Base-by-base conservation (phyloP, 2,888 invertebrate genomes). In the Latheticus oryzae region DNA sequence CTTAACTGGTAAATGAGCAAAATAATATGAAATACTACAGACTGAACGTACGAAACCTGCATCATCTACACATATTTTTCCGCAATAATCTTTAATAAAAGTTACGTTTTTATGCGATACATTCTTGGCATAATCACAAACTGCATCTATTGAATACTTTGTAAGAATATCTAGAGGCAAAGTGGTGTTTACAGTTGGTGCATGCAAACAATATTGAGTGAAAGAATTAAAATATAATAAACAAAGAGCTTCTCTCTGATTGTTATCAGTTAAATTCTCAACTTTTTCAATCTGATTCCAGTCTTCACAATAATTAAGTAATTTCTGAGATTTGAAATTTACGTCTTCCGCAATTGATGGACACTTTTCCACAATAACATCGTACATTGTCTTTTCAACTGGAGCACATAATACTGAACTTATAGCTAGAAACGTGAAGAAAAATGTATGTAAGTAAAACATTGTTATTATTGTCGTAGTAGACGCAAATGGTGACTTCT, bases 161-260 rank as follows among this genome's bases (percentile, higher is more conserved):
- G 1, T 2, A 23, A 28, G 5, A 12, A 58, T 15, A 5, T 35
- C 21, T n/a, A 5, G 7, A 17, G 32, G 8, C 15, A 38, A 9
- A 2, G 13, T 13, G 7, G 9, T 56, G 5, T 50, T 38, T 2
- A 57, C 28, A 4, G 43, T 35, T 12, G 15, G 15, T 13, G 45
- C 16, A 11, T 19, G n/a, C 21, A 30, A 52, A 53, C 68, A 68
- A 48, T 64, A 66, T 16, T 57, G 30, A 11, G 54, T 30, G 7
- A 71, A 59, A 37, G 59, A 56, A 45, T 71, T 65, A 47, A 62
- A 65, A 53, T 66, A 67, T 3, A 71, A 24, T 16, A 66, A 37
- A 55, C 73, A 73, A 26, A 61, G 37, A n/a, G 63, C 43, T 35
- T 69, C 57, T 5, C 56, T 24, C 17, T 38, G 38, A 24, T 52